phyloP scores from a whole-genome alignment of 1,140 invertebrate species.

The Aphis gossypii region DNA sequence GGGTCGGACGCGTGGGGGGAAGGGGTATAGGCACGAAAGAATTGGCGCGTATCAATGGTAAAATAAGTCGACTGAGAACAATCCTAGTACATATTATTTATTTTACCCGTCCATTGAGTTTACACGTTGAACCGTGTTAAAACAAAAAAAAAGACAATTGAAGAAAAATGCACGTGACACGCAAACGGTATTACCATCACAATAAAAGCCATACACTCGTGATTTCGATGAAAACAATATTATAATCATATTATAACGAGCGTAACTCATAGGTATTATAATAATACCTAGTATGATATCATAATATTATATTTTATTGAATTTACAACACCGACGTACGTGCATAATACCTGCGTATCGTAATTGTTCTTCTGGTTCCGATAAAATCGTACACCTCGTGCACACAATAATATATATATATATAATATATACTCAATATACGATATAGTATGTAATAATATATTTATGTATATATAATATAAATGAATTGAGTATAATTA shows the following conservation, averaged over 20 bases:
- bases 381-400: neutral
- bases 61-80: slow-evolving; percentile 55
- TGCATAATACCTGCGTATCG: neutral
- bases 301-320: neutral
- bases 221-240: neutral
- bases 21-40: neutral
- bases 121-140: slow-evolving; percentile 51
- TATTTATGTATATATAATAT: neutral
- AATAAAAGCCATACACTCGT: neutral
- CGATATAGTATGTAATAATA: neutral
- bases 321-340: neutral
- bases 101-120: slow-evolving; percentile 46
- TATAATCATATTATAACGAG: neutral
- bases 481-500: neutral
- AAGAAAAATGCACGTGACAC: neutral
- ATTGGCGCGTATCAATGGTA: slow-evolving; percentile 56
- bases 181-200: slow-evolving; percentile 17
- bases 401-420: neutral
- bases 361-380: neutral
- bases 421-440: too few species aligned
- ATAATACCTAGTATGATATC: neutral
- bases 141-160: neutral
- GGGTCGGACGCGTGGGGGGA: too few species aligned
- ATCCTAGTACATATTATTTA: slow-evolving; percentile 22
- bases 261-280: neutral